phyloP scores from a whole-genome alignment of 1,140 invertebrate genomes.

The Temnothorax curvispinosus region DNA sequence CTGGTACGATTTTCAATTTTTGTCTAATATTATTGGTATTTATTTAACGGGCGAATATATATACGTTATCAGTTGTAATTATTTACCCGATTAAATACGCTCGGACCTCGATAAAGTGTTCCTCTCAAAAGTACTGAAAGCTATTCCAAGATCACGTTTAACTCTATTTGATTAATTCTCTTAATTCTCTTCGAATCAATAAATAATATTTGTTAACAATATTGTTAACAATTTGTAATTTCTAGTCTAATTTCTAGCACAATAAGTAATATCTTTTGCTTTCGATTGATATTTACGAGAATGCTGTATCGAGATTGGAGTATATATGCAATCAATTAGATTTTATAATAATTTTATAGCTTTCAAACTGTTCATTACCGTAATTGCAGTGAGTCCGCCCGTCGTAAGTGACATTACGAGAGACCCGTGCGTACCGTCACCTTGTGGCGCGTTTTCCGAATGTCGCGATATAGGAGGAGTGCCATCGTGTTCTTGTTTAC shows the following conservation, averaged over 20 bases:
- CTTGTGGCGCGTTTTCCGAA: constrained; percentile 90
- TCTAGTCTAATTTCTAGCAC: not conserved
- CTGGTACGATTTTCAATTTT: constrained; percentile 68
- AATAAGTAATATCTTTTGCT: not conserved
- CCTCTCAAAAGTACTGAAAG: not conserved
- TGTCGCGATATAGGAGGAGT: constrained; percentile 88
- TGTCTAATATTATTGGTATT: not conserved
- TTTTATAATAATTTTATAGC: not conserved
- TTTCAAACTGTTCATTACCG: not conserved
- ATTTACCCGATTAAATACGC: not conserved
- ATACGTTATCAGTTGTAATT: not conserved
- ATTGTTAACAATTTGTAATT: not conserved
- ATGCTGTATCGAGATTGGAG: constrained; percentile 4
- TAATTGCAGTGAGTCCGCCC: constrained; percentile 42
- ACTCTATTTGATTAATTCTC: not conserved
- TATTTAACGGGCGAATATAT: not conserved
- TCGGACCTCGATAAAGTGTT: constrained; percentile 8
- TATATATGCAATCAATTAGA: not conserved
- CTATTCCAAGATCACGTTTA: not conserved
- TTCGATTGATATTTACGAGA: not conserved
- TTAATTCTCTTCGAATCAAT: not conserved
- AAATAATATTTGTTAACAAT: not conserved
- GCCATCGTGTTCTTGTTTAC: constrained; percentile 89
- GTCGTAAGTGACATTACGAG: constrained; percentile 26
- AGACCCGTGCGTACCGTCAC: constrained; percentile 89